A percentile compares a stretch with the other conserved stretches of the same genome.
Conservation (phyloP, 2,888 invertebrate genomes). For the Sphecodes monilicornis region DNA sequence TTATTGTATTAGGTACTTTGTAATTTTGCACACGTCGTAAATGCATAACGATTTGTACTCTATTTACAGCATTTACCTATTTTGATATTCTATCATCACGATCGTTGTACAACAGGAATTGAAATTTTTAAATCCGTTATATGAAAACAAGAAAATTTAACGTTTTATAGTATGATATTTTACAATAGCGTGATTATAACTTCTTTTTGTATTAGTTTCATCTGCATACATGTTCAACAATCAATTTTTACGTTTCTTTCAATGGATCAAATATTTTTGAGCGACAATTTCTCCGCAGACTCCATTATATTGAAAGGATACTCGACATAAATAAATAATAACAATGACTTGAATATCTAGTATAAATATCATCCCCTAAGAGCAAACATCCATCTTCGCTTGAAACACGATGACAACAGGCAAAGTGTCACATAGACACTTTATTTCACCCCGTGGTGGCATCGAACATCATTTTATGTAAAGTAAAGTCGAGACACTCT, state of each 20-base stretch:
- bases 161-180: neutral
- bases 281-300: neutral
- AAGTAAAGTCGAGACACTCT: neutral
- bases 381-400: neutral
- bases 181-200: too few relatives aligned
- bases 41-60: too few relatives aligned
- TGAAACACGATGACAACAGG: neutral
- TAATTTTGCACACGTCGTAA: too few relatives aligned
- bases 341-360: neutral
- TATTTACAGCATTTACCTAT: too few relatives aligned
- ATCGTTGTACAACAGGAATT: too few relatives aligned
- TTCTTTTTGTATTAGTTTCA: neutral
- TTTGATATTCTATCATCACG: too few relatives aligned
- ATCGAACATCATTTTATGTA: neutral
- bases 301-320: neutral
- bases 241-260: neutral
- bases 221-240: neutral
- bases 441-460: neutral
- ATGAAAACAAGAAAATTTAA: too few relatives aligned
- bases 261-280: neutral
- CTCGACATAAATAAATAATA: neutral
- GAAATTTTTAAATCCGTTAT: too few relatives aligned
- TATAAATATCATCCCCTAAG: neutral
- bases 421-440: constrained; percentile 5
- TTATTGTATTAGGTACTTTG: too few relatives aligned